These are phyloP conservation scores for Habrosyne pyritoides DNA, from an alignment of 2,888 invertebrate genomes.

Conservation along the genomic window DNA sequence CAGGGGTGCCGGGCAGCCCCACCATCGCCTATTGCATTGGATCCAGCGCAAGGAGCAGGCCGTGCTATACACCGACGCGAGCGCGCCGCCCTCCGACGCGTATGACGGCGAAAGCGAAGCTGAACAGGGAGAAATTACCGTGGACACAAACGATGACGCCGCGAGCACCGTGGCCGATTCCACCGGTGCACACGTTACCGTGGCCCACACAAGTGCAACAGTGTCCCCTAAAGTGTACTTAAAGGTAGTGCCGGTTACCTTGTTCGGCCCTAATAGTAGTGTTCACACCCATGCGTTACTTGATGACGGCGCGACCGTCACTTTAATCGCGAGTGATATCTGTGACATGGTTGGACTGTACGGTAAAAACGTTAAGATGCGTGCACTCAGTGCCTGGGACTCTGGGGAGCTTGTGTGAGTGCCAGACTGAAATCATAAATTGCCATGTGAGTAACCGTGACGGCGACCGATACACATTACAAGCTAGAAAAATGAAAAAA, in stretches of 20 bases:
- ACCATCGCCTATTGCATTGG: slow-evolving; percentile 22
- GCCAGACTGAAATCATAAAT: slow-evolving; percentile 16
- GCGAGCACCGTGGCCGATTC: neutral
- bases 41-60: neutral
- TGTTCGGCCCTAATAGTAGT: slow-evolving; percentile 26
- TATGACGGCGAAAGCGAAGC: neutral
- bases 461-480: slow-evolving; percentile 15
- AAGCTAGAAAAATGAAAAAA: slow-evolving; percentile 24
- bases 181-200: too few species aligned
- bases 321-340: slow-evolving; percentile 22
- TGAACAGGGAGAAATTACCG: too few species aligned
- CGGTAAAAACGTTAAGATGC: slow-evolving; percentile 23
- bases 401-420: slow-evolving; percentile 18
- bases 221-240: slow-evolving; percentile 16
- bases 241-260: slow-evolving; percentile 25
- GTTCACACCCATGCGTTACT: slow-evolving; percentile 22
- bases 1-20: slow-evolving; percentile 16
- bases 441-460: slow-evolving; percentile 18
- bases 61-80: neutral
- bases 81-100: neutral
- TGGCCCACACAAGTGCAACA: slow-evolving; percentile 8
- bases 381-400: slow-evolving; percentile 28
- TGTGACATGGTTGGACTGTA: slow-evolving; percentile 21
- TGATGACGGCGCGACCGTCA: slow-evolving; percentile 34
- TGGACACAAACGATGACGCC: too few species aligned